Evolutionary conservation across 2,797 vertebrate species (phyloP).

Genomic region (Masticophis lateralis): DNA sequence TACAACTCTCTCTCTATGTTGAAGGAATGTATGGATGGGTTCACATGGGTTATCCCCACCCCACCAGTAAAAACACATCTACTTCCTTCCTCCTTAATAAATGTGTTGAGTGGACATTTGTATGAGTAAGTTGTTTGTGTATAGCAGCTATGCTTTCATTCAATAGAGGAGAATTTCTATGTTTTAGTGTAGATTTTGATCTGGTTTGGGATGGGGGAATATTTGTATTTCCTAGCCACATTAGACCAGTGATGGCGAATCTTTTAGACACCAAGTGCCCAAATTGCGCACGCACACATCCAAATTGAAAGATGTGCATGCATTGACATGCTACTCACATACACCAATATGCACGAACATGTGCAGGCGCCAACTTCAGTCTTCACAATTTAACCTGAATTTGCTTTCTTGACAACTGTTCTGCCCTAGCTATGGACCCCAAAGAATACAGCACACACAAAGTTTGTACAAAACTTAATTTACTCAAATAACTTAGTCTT

Average conservation of each 20-base stretch:
- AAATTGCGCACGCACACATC: no score
- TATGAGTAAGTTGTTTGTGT: neutral
- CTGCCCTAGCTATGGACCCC: no score
- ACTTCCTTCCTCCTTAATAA: neutral
- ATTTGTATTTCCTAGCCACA: constrained; percentile 4
- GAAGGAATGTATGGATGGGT: neutral
- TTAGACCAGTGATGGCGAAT: neutral
- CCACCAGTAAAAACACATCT: neutral
- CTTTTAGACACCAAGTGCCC: no score
- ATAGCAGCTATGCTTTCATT: neutral
- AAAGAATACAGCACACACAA: no score
- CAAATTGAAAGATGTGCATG: no score
- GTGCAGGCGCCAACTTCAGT: no score
- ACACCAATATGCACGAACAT: no score
- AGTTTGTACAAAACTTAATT: no score
- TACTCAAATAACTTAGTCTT: no score
- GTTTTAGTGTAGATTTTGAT: neutral
- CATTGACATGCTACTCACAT: no score
- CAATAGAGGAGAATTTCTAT: neutral
- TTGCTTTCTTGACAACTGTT: no score
- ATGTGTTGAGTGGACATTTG: neutral
- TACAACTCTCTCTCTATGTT: neutral
- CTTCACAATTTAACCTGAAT: no score
- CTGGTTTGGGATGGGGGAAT: neutral
- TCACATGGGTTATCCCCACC: neutral